Evolutionary conservation across 1,140 invertebrate genomes (phyloP).

Genomic region (Eciton burchellii): DNA sequence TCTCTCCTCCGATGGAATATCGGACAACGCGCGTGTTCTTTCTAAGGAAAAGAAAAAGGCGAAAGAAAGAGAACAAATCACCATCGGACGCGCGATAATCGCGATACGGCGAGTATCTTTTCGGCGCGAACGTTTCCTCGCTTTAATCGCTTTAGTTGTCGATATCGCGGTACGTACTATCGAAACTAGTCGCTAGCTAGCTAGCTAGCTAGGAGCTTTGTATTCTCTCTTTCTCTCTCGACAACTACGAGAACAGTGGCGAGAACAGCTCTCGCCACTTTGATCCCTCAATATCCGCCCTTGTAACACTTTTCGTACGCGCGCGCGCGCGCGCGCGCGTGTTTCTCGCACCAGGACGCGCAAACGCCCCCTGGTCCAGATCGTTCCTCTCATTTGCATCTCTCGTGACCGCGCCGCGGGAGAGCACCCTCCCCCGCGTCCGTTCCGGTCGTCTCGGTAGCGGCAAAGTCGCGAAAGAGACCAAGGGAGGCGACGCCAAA

Average conservation of each 20-base stretch:
- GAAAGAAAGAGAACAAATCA: background rate
- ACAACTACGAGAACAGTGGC: too few relatives aligned
- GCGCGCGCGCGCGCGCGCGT: too few relatives aligned
- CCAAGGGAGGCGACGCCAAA: slow-evolving; percentile 5
- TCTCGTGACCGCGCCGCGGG: slow-evolving; percentile 12
- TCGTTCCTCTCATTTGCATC: slow-evolving; percentile 52
- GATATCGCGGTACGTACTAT: too few relatives aligned
- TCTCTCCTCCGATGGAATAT: too few relatives aligned
- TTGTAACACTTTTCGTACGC: background rate
- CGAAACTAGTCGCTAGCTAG: background rate
- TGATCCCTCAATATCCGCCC: slow-evolving; percentile 7
- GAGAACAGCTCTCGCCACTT: background rate
- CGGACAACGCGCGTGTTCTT: background rate
- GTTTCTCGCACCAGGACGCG: slow-evolving; percentile 12
- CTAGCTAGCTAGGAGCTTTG: background rate
- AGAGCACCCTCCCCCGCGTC: slow-evolving; percentile 46
- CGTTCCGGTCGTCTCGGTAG: slow-evolving; percentile 32
- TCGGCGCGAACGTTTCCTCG: too few relatives aligned
- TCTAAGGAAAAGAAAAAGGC: background rate
- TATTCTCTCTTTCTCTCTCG: background rate
- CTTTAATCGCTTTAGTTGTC: too few relatives aligned
- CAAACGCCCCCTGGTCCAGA: slow-evolving; percentile 18
- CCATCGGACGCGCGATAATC: too few relatives aligned
- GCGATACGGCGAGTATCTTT: too few relatives aligned
- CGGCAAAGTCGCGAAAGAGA: slow-evolving; percentile 37